Percentiles rank a stretch among this genome's conserved stretches.
phyloP scores from a whole-genome alignment of 1,140 invertebrate species.

The Catajapyx aquilonaris region DNA sequence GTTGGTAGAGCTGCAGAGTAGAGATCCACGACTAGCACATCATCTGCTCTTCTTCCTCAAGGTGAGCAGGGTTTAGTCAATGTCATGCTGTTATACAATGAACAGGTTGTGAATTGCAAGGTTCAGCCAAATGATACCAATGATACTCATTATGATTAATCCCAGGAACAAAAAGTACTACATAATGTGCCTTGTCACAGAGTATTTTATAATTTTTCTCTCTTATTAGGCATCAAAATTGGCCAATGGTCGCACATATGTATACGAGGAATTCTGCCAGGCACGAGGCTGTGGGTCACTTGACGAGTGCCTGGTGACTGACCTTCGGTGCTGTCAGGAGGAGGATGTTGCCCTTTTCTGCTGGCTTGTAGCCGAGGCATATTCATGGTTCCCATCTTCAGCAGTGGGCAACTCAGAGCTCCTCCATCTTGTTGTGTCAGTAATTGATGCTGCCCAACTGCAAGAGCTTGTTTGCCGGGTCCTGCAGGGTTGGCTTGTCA shows the following conservation, averaged over 20 bases:
- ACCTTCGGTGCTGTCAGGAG: slow-evolving; percentile 50
- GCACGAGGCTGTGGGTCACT: slow-evolving; percentile 27
- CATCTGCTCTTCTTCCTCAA: slow-evolving; percentile 69
- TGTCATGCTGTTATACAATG: too few relatives aligned
- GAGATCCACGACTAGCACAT: slow-evolving; percentile 56
- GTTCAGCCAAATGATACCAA: neutral
- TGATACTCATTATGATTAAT: neutral
- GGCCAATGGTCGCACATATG: slow-evolving; percentile 8
- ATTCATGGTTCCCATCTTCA: slow-evolving; percentile 68
- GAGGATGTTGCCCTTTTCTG: slow-evolving; percentile 68
- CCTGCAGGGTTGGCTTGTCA: slow-evolving; percentile 50
- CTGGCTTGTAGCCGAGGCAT: slow-evolving; percentile 78
- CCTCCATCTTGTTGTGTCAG: slow-evolving; percentile 65
- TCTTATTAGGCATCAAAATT: neutral
- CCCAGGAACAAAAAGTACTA: neutral
- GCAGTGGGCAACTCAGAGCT: slow-evolving; percentile 67
- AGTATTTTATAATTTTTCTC: neutral
- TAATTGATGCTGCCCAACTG: slow-evolving; percentile 68
- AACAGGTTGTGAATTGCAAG: neutral
- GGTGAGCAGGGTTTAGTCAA: too few relatives aligned
- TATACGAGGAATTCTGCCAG: slow-evolving; percentile 75
- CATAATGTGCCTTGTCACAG: neutral
- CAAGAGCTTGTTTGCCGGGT: slow-evolving; percentile 77
- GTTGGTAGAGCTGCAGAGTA: slow-evolving; percentile 48
- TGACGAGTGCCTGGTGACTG: slow-evolving; percentile 14